phyloP scores from a whole-genome alignment of 2,797 vertebrate species.

The Meda fulgida region DNA sequence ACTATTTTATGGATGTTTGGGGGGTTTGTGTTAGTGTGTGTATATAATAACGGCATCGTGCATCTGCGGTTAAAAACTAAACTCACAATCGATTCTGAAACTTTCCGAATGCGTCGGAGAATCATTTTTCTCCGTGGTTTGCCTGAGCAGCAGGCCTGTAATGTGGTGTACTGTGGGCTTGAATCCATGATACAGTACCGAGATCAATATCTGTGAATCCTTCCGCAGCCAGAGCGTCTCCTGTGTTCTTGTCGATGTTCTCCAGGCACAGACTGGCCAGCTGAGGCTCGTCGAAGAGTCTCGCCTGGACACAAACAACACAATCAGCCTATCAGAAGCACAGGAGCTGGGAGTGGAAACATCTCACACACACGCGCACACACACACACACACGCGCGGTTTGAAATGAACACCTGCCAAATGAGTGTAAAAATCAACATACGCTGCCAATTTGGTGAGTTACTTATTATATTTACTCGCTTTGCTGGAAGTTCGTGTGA shows the following conservation, averaged over 20 bases:
- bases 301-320: constrained; percentile 77
- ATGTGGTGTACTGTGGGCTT: not conserved
- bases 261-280: constrained; percentile 96
- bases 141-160: not conserved
- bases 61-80: no score
- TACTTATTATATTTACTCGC: no score
- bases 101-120: not conserved
- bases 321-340: not conserved
- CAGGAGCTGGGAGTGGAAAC: not conserved
- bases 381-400: no score
- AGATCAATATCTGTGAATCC: constrained; percentile 98
- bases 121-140: not conserved
- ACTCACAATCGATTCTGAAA: no score
- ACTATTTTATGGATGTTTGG: no score
- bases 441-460: no score
- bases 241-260: constrained; percentile 98
- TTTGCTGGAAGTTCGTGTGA: no score
- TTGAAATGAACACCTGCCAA: no score
- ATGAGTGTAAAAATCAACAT: no score
- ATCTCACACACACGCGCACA: no score
- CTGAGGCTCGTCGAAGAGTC: constrained; percentile 96
- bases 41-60: not conserved
- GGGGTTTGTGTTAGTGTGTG: no score
- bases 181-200: constrained; percentile 74
- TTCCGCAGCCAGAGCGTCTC: constrained; percentile 92